A percentile compares a stretch with the other conserved stretches of the same genome.
These are phyloP conservation scores for Calyptommatus sinebrachiatus DNA, from an alignment of 2,113 vertebrate genomes.

Conservation along the genomic window DNA sequence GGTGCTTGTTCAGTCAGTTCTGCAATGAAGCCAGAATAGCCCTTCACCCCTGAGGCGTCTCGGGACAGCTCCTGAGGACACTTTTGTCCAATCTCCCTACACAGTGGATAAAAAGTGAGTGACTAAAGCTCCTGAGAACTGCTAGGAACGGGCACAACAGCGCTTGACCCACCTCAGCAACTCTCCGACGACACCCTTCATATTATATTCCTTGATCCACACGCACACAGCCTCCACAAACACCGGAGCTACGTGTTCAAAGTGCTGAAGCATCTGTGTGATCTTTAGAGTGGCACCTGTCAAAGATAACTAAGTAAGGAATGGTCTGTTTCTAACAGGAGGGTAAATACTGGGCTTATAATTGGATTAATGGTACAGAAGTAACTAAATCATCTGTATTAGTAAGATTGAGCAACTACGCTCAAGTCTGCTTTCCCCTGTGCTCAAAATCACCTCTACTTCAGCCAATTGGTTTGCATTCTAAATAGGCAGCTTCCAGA, in stretches of 20 bases:
- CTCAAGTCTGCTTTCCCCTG: too few relatives aligned
- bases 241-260: constrained; percentile 87
- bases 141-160: neutral
- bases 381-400: neutral
- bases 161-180: constrained; percentile 80
- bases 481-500: too few relatives aligned
- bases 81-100: constrained; percentile 92
- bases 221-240: constrained; percentile 85
- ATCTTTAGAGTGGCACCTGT: constrained; percentile 89
- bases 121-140: neutral
- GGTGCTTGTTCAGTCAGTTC: constrained; percentile 83
- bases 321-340: neutral
- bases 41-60: constrained; percentile 81
- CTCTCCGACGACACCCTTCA: constrained; percentile 90
- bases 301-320: constrained; percentile 2
- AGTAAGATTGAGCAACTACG: too few relatives aligned
- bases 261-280: constrained; percentile 91
- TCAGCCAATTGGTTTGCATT: too few relatives aligned
- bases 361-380: too few relatives aligned
- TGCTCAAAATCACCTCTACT: too few relatives aligned
- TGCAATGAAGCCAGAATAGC: constrained; percentile 83
- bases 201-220: constrained; percentile 87
- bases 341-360: neutral
- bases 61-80: constrained; percentile 82
- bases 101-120: constrained; percentile 25